These are phyloP conservation scores for Bombus consobrinus DNA, from an alignment of 1,140 invertebrate genomes.

Conservation along the genomic window DNA sequence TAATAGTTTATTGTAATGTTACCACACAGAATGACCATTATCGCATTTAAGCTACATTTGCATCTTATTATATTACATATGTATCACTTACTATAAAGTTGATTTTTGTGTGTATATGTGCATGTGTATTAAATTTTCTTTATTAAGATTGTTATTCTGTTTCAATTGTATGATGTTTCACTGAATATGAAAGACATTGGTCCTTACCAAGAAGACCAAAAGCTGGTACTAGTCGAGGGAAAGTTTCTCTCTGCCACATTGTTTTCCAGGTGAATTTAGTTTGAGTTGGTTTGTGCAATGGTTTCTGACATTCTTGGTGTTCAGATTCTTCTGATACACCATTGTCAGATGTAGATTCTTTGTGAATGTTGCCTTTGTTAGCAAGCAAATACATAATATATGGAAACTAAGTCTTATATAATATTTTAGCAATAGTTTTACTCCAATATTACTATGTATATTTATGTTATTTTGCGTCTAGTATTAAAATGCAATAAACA, in stretches of 20 bases:
- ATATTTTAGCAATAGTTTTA: conserved; percentile 38
- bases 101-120: not conserved
- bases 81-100: not conserved
- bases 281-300: conserved; percentile 73
- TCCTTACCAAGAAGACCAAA: conserved; percentile 78
- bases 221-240: conserved; percentile 75
- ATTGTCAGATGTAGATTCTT: conserved; percentile 60
- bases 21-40: not conserved
- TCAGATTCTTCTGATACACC: conserved; percentile 64
- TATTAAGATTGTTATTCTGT: conserved; percentile 11
- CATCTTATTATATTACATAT: not conserved
- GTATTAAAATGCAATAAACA: conserved; percentile 40
- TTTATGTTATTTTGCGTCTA: conserved; percentile 19
- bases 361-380: conserved; percentile 72
- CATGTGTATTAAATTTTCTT: not conserved
- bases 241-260: conserved; percentile 75
- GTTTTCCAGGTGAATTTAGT: conserved; percentile 76
- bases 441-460: conserved; percentile 43
- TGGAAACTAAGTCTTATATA: conserved; percentile 61
- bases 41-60: not conserved
- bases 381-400: conserved; percentile 67
- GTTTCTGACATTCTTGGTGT: conserved; percentile 64
- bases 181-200: conserved; percentile 60
- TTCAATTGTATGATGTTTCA: conserved; percentile 24
- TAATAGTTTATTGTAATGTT: conserved; percentile 13